phyloP scores from a whole-genome alignment of 2,797 vertebrate genomes.

The Limnodromus scolopaceus region DNA sequence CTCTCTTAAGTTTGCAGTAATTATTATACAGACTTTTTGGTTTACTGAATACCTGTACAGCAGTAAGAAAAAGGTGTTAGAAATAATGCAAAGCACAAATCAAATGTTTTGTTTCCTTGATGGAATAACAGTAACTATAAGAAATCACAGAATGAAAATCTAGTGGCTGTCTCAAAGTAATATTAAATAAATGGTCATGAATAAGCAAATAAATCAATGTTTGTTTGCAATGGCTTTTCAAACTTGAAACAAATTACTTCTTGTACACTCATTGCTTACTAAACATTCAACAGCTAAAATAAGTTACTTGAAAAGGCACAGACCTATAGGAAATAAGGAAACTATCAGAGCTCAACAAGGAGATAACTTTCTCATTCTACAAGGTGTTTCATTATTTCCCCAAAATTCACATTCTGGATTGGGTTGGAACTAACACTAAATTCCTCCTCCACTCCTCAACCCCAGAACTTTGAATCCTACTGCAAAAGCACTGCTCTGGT shows the following conservation, averaged over 20 bases:
- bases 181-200: neutral
- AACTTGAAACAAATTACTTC: neutral
- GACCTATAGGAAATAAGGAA: neutral
- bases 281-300: neutral
- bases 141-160: neutral
- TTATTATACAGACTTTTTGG: neutral
- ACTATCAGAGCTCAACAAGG: neutral
- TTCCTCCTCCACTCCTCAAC: fast-evolving
- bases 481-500: neutral
- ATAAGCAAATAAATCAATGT: neutral
- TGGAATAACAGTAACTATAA: neutral
- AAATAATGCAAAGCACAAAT: neutral
- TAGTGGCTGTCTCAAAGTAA: neutral
- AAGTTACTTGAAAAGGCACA: neutral
- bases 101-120: neutral
- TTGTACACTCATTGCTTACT: neutral
- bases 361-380: neutral
- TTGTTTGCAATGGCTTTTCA: neutral
- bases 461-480: neutral
- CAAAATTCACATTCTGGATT: neutral
- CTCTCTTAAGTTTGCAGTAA: neutral
- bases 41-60: neutral
- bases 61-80: neutral
- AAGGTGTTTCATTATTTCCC: neutral
- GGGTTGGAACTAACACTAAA: neutral